Evolutionary conservation across 2,797 vertebrate species (phyloP), one percentile per base, ranked within the genome.

Genomic region (Vireo griseus): DNA sequence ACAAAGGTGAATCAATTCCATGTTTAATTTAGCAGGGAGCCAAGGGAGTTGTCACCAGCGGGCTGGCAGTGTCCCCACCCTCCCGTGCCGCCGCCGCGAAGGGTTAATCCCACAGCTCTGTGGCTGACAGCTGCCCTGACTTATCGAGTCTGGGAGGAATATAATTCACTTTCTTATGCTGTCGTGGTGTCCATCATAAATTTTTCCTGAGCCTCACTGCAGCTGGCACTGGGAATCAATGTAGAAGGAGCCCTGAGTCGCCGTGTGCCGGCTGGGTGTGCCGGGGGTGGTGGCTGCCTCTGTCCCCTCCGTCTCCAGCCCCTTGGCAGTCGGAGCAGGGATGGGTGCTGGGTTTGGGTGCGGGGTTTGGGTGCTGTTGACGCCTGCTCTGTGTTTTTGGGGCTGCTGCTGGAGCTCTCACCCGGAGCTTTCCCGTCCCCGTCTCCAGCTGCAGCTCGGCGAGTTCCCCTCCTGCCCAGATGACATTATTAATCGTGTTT

Each of bases 11-110:
- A 94, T 88, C 77, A 47, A 65, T 87, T n/a, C 90, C 3, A 18
- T 96, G 94, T 91, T 96, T 97, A 86, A 90, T 91, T 94, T 93
- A 93, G 93, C 96, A 59, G 48, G 24, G 59, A 88, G 92, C 95
- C 95, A 91, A 92, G 79, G 95, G 88, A 96, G 95, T 79, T 86
- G 92, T 95, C 93, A 73, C 59, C 55, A 25, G 9, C 10, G 7
- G 39, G 72, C 94, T 84, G 93, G 82, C 90, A 18, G 31, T 16
- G 65, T 91, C 83, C 78, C 86, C 81, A 55, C 76, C 86, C 84
- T 74, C 44, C 63, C 20, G 20, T 86, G 13, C 69, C 2, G 6
- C 51, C n/a, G 44, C 14, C 1, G 3, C 0, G 3, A 86, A 87
- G 95, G 94, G 94, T 96, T 97, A 97, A 97, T 94, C 94, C 89